Evolutionary conservation across 30 jellyfish, hydroid and myxozoan genomes (phyloP).

Genomic region (Turritopsis dohrnii): DNA sequence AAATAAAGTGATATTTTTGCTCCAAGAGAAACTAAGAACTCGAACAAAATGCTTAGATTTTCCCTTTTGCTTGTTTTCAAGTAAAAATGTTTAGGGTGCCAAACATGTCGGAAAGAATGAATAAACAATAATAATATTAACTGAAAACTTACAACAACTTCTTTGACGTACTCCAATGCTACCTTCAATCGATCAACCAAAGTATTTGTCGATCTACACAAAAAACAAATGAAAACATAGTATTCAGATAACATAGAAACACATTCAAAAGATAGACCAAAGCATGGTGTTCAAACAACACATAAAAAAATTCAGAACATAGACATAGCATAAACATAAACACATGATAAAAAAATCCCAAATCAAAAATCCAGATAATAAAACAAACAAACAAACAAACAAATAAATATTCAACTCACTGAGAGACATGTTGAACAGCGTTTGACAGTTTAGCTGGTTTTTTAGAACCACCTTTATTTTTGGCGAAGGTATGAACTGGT

Average conservation of each 20-base stretch:
- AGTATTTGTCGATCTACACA: slow-evolving; percentile 64
- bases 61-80: too few species aligned
- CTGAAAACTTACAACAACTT: slow-evolving; percentile 92
- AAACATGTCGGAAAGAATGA: too few species aligned
- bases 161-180: slow-evolving; percentile 62
- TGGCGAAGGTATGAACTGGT: slow-evolving; percentile 70
- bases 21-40: too few species aligned
- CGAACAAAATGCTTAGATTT: too few species aligned
- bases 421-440: slow-evolving; percentile 80
- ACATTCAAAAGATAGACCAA: not conserved
- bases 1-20: too few species aligned
- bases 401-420: slow-evolving; percentile 24
- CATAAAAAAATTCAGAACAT: not conserved
- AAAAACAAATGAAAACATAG: not conserved
- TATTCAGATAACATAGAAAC: not conserved
- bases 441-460: slow-evolving; percentile 59
- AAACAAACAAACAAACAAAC: not conserved
- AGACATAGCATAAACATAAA: not conserved
- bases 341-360: not conserved
- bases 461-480: slow-evolving; percentile 93
- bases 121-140: too few species aligned
- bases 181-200: slow-evolving; percentile 73
- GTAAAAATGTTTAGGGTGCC: too few species aligned
- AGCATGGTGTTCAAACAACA: not conserved
- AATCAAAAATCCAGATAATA: too few species aligned